A percentile compares a stretch with the other conserved stretches of the same genome.
These are phyloP conservation scores for Apodemia hepburni DNA, from an alignment of 2,888 invertebrate species.

Conservation along the genomic window DNA sequence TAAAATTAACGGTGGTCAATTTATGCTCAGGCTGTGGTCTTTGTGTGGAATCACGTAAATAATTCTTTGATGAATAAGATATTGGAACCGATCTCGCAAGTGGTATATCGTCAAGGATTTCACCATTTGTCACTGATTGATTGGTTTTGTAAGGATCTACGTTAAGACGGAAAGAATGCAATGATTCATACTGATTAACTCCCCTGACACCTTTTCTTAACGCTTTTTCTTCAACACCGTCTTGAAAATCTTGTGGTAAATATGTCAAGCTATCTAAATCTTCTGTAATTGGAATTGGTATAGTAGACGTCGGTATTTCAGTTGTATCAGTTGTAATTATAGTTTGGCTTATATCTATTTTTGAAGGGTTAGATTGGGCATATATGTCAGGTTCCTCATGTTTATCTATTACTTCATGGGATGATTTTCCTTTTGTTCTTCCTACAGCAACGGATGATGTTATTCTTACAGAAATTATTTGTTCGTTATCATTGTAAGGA, in stretches of 20 bases:
- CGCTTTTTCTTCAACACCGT: slow-evolving; percentile 70
- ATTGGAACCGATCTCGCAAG: slow-evolving; percentile 46
- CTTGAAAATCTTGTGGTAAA: slow-evolving; percentile 57
- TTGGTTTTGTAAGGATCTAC: slow-evolving; percentile 46
- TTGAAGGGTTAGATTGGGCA: slow-evolving; percentile 27
- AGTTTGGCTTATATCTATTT: slow-evolving; percentile 23
- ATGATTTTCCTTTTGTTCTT: slow-evolving; percentile 55
- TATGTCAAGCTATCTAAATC: slow-evolving; percentile 47
- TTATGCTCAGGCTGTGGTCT: slow-evolving; percentile 44
- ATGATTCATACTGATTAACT: slow-evolving; percentile 43
- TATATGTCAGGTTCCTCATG: slow-evolving; percentile 25
- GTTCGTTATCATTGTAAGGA: slow-evolving; percentile 50
- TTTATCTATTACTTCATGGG: slow-evolving; percentile 31
- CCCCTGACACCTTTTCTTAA: slow-evolving; percentile 61
- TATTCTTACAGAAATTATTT: slow-evolving; percentile 77
- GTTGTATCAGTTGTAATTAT: slow-evolving; percentile 22
- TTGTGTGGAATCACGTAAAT: slow-evolving; percentile 46
- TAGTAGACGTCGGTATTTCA: slow-evolving; percentile 33
- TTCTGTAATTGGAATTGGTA: slow-evolving; percentile 44
- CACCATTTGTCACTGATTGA: slow-evolving; percentile 53
- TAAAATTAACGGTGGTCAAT: slow-evolving; percentile 65
- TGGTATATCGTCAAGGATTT: slow-evolving; percentile 46
- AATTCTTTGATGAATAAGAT: slow-evolving; percentile 49
- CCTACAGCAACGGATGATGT: slow-evolving; percentile 81
- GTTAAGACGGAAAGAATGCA: slow-evolving; percentile 71